A percentile compares a stretch with the other conserved stretches of the same genome.
Evolutionary conservation across 2,888 invertebrate genomes (phyloP).

Genomic region (Rotaria macrura): DNA sequence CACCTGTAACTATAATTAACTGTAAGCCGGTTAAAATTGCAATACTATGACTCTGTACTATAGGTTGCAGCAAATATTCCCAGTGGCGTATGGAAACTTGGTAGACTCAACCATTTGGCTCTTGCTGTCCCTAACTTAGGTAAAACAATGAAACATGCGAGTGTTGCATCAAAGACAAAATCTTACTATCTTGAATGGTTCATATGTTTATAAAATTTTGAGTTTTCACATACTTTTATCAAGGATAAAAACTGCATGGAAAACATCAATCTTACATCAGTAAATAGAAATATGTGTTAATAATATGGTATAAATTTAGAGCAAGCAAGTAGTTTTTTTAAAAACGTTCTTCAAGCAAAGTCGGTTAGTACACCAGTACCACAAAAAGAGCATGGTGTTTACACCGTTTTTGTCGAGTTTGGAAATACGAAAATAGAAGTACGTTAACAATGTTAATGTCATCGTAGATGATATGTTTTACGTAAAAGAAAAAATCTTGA

Average conservation of each 20-base stretch:
- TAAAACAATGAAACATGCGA: constrained; percentile 48
- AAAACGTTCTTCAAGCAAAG: constrained; percentile 53
- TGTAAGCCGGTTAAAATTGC: too few relatives aligned
- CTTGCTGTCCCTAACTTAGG: constrained; percentile 54
- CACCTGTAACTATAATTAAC: neutral
- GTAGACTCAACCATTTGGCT: constrained; percentile 57
- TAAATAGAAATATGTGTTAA: too few relatives aligned
- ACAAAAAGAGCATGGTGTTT: constrained; percentile 56
- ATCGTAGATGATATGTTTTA: neutral
- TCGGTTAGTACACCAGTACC: constrained; percentile 51
- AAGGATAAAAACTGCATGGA: too few relatives aligned
- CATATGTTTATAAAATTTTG: too few relatives aligned
- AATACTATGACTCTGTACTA: neutral
- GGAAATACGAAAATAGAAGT: constrained; percentile 57
- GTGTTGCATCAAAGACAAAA: too few relatives aligned
- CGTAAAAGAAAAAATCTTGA: neutral
- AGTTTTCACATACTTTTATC: too few relatives aligned
- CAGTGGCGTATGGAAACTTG: constrained; percentile 44
- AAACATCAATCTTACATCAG: too few relatives aligned
- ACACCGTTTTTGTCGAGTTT: constrained; percentile 57
- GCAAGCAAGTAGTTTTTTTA: constrained; percentile 51
- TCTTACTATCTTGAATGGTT: too few relatives aligned
- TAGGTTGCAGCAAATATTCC: neutral
- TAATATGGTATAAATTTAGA: neutral
- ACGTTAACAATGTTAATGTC: neutral